Base-by-base conservation (phyloP, 2,113 vertebrate genomes). In the Hassar affinis region DNA sequence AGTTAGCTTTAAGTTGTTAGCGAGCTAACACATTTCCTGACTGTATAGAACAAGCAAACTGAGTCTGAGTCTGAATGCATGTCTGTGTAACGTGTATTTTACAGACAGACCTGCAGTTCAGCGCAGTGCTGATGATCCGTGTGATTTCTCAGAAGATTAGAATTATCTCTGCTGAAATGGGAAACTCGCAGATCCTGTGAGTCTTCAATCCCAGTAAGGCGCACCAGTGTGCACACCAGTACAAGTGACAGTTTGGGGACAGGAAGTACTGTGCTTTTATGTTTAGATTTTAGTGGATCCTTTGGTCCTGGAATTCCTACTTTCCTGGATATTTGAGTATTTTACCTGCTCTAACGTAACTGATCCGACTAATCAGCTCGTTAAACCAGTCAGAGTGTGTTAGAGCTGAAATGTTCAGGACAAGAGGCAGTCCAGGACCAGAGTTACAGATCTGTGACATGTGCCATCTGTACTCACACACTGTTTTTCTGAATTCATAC, bases 171-270 rank as follows among this genome's bases (percentile, higher is more conserved):
- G 14, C 82, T 9, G n/a, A 85, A 77, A 27, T 82, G 42, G 86
- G 79, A 87, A 80, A 75, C 66, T 0, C 86, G n/a, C 78, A 89
- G 71, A 90, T 85, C 69, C 62, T 90, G 94, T 95, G 91, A 95
- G 93, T 92, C 88, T 66, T 76, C 89, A 82, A 86, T 47, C 71
- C 83, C 86, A 89, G 89, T 91, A 89, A 91, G 89, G 87, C 61
- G 9, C 83, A 88, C 84, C 75, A 66, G 57, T 80, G 33, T 77
- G 47, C 82, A 88, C 82, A 86, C 18, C n/a, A 62, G 11, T 54
- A 64, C 49, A 42, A 45, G 25, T 69, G 27, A 30, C 77, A 47
- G 38, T 18, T 74, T 8, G 7, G 25, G 45, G 8, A 38, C 20
- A 11, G 66, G 69, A 27, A 74, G 45, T 49, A 74, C 12, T 49